Base-by-base conservation (phyloP, 92 coral and sea anemone genomes). In the Metridium senile region DNA sequence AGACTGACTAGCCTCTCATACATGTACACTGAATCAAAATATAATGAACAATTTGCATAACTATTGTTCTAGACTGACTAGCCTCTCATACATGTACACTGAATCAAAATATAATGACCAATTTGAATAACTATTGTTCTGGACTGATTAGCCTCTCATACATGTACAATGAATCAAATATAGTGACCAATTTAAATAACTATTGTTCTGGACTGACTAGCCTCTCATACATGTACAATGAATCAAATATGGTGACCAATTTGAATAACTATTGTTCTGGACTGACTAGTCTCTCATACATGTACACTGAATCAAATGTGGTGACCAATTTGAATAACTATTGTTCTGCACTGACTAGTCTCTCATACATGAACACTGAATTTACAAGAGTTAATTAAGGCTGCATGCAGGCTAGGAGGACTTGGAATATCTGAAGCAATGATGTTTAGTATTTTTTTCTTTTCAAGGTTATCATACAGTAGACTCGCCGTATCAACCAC, bases 401-500 rank as follows among this genome's bases (percentile, higher is more conserved):
- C 13, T 39, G 13, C 8, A 39, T 13, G 49, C n/a, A n/a, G n/a
- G n/a, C n/a, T n/a, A n/a, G n/a, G n/a, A n/a, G n/a, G n/a, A n/a
- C n/a, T n/a, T n/a, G n/a, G n/a, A n/a, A n/a, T n/a, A n/a, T n/a
- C n/a, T n/a, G n/a, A n/a, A n/a, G n/a, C n/a, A n/a, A n/a, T n/a
- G n/a, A n/a, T n/a, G n/a, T n/a, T n/a, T n/a, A n/a, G n/a, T n/a
- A n/a, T n/a, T n/a, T n/a, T n/a, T n/a, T n/a, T n/a, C n/a, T n/a
- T n/a, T 39, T 72, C 56, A 71, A 25, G 77, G 58, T 0, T 49
- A 83, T 28, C 30, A 78, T 17, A 66, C 52, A 16, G 81, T 70
- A 9, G 61, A 83, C 51, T 66, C 70, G 35, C 81, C 77, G 13
- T 26, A 76, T 69, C 75, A 34, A 30, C 58, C 58, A 26, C 26